Evolutionary conservation across 2,797 vertebrate genomes (phyloP).

Genomic region (Phrynocephalus guinanensis): DNA sequence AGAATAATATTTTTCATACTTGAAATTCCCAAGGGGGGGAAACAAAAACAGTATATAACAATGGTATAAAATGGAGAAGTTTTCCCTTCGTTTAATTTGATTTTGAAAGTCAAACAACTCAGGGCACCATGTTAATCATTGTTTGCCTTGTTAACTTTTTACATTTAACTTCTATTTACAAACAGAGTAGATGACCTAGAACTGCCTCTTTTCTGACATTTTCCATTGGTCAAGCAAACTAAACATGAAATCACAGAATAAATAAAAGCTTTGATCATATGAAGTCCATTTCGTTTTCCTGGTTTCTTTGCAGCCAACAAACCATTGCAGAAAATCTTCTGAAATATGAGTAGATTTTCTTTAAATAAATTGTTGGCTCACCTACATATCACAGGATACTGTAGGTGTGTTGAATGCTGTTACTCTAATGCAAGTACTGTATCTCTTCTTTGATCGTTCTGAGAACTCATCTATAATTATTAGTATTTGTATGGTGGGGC

Average conservation of each 20-base stretch:
- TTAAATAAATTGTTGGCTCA: not conserved
- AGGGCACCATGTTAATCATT: conserved; percentile 62
- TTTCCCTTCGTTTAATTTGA: conserved; percentile 5
- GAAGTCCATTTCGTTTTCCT: conserved; percentile 22
- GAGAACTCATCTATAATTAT: too few relatives aligned
- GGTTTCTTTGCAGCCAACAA: conserved; percentile 11
- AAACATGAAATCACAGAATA: conserved; percentile 49
- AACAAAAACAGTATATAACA: not conserved
- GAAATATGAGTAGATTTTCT: conserved; percentile 14
- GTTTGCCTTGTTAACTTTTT: conserved; percentile 71
- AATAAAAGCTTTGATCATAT: conserved; percentile 25
- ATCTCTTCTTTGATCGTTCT: too few relatives aligned
- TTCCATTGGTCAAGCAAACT: conserved; percentile 45
- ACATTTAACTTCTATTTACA: conserved; percentile 71
- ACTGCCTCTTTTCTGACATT: conserved; percentile 57
- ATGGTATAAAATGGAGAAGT: conserved; percentile 34
- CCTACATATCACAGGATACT: not conserved
- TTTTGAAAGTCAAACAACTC: conserved; percentile 31
- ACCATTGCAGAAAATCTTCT: conserved; percentile 1
- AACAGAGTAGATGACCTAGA: conserved; percentile 73
- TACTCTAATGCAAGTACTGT: not conserved
- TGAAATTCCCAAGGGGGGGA: not conserved
- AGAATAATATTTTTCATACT: not conserved
- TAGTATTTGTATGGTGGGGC: too few relatives aligned
- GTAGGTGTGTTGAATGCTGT: not conserved